Percentiles rank a stretch among this genome's conserved stretches.
Evolutionary conservation across 2,797 vertebrate species (phyloP).

Genomic region (Danio aesculapii): DNA sequence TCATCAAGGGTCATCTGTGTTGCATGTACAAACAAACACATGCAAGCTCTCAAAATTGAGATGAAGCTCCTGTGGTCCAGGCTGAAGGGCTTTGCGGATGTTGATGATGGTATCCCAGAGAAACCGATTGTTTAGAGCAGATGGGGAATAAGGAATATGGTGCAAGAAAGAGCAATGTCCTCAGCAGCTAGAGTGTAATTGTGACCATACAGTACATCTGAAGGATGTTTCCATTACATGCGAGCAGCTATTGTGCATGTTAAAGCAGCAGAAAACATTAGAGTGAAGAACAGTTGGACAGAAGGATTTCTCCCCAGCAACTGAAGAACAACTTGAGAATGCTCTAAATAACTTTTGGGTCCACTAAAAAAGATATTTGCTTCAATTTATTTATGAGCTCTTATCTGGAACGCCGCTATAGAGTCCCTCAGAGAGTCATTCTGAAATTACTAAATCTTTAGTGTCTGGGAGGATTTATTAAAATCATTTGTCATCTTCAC

Average conservation of each 20-base stretch:
- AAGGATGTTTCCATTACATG: constrained; percentile 67
- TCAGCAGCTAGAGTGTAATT: constrained; percentile 37
- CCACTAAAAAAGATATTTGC: too few relatives aligned
- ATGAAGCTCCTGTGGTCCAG: constrained; percentile 14
- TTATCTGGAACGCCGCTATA: too few relatives aligned
- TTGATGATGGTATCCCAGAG: constrained; percentile 26
- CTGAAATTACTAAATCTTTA: not conserved
- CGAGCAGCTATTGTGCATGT: constrained; percentile 53
- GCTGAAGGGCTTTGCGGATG: constrained; percentile 27
- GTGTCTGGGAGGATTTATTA: not conserved
- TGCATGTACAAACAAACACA: constrained; percentile 28
- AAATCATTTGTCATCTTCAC: not conserved
- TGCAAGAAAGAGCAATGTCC: constrained; percentile 22
- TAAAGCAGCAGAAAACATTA: constrained; percentile 1
- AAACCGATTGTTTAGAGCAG: constrained; percentile 27
- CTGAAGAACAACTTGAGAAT: not conserved
- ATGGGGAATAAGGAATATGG: constrained; percentile 20
- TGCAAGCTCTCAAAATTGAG: constrained; percentile 19
- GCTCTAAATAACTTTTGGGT: too few relatives aligned
- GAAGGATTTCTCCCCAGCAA: not conserved
- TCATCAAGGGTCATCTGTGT: constrained; percentile 6
- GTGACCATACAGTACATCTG: constrained; percentile 58
- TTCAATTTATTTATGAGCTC: not conserved
- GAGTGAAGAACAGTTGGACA: too few relatives aligned
- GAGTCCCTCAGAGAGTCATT: not conserved